Evolutionary conservation across 2,888 invertebrate species (phyloP), one percentile per base, ranked within the genome.

Genomic region (Monopis laevigella): DNA sequence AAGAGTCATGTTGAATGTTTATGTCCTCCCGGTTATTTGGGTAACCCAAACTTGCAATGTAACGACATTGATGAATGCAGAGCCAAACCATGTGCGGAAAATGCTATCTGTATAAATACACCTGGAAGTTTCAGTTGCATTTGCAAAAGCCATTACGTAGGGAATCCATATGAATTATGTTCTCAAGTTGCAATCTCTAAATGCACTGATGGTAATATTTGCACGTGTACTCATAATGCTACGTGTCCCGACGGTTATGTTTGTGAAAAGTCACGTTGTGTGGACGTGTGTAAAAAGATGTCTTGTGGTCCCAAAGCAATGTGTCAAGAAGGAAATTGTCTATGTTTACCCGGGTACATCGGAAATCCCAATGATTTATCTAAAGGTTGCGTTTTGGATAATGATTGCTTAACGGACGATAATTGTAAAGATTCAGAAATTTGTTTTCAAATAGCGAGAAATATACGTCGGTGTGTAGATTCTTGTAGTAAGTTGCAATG

Each of bases 91-190:
- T 93, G 93, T 56, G 93, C 91, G 5, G 84, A 86, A 54, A 91
- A 93, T 62, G 94, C 96, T 1, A 88, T 89, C 30, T 97, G 97
- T 59, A 89, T 95, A 48, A 96, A 97, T 62, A 91, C 92, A 0
- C 86, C 89, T 10, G 96, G 96, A 40, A 88, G 90, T 53, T 96
- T 88, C 62, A 93, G 93, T 59, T 97, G 97, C 63, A 86, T 90
- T 28, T 97, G 97, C 59, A 88, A 90, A 59, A 89, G 90, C 47
- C 88, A 88, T 38, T 90, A 86, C 60, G 88, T 88, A 43, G 95
- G 95, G 36, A 94, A 96, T 82, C 95, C 96, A 0, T 94, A 93
- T 58, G 84, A 88, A 46, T 86, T 89, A 56, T 95, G 95, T 58
- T 87, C 89, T 29, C 83, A 86, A 58, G 81, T 90, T 14, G 85